phyloP scores from a whole-genome alignment of 2,113 vertebrate genomes.

The Brevimyrus niger region DNA sequence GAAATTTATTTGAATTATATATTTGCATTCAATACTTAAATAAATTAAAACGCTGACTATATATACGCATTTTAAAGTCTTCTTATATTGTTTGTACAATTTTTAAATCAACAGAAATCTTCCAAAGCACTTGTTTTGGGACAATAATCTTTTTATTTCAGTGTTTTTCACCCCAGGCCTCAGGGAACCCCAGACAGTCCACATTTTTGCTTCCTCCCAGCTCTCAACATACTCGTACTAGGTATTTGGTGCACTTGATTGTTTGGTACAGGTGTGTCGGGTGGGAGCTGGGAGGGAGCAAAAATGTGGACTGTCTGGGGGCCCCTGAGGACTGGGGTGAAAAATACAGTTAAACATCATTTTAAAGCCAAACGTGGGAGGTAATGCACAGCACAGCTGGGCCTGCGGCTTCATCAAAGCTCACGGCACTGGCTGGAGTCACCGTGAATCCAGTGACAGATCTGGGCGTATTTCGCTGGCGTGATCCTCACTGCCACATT shows the following conservation, averaged over 20 bases:
- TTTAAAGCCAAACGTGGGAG: not conserved
- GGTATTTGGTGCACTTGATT: not conserved
- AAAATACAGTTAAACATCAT: not conserved
- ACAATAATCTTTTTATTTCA: not conserved
- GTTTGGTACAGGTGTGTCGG: not conserved
- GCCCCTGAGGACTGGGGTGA: not conserved
- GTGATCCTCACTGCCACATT: constrained; percentile 91
- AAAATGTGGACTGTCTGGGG: not conserved
- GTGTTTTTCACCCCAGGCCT: not conserved
- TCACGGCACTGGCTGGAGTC: constrained; percentile 61
- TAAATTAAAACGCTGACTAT: constrained; percentile 17
- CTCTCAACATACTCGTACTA: not conserved
- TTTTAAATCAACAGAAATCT: not conserved
- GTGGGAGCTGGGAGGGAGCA: not conserved
- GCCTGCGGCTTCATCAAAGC: constrained; percentile 49
- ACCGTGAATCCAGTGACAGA: constrained; percentile 87
- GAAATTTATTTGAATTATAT: not conserved
- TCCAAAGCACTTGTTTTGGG: not conserved
- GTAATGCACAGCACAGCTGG: not conserved
- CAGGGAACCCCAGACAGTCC: not conserved
- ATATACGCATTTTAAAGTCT: constrained; percentile 1
- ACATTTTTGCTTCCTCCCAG: not conserved
- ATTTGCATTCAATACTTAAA: constrained; percentile 14
- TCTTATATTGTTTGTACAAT: not conserved
- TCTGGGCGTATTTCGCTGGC: constrained; percentile 83